These are phyloP conservation scores for Branchipolynoe longqiensis DNA, from an alignment of 2,888 invertebrate species.

Conservation along the genomic window DNA sequence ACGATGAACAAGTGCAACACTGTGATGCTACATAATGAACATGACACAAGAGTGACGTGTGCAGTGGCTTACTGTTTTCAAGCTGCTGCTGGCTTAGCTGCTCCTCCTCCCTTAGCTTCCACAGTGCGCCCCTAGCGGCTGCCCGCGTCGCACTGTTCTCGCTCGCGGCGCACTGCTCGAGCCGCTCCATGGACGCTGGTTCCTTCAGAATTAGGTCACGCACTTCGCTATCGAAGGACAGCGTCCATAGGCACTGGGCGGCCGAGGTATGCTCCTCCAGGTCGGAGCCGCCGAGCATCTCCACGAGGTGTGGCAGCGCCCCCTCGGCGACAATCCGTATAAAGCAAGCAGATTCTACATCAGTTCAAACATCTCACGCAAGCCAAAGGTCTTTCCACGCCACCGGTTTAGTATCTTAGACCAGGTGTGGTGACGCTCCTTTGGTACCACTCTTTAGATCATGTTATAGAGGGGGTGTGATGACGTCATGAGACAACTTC, in stretches of 20 bases:
- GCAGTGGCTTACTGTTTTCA: not conserved
- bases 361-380: too few species aligned
- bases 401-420: too few species aligned
- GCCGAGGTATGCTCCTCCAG: conserved; percentile 53
- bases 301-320: conserved; percentile 44
- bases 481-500: too few species aligned
- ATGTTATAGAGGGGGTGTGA: too few species aligned
- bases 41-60: too few species aligned
- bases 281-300: conserved; percentile 48
- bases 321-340: conserved; percentile 38
- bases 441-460: too few species aligned
- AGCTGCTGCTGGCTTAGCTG: not conserved
- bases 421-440: too few species aligned
- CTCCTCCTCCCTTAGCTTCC: conserved; percentile 45
- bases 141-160: not conserved
- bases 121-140: conserved; percentile 45
- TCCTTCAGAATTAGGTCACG: conserved; percentile 46
- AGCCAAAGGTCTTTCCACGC: too few species aligned
- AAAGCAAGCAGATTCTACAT: too few species aligned
- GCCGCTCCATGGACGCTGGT: conserved; percentile 31
- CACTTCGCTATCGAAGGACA: conserved; percentile 55
- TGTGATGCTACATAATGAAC: too few species aligned
- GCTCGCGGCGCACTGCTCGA: conserved; percentile 3
- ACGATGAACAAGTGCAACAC: too few species aligned
- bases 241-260: conserved; percentile 57